A percentile compares a stretch with the other conserved stretches of the same genome.
phyloP scores from a whole-genome alignment of 2,888 invertebrate species.

The Barypeithes pellucidus region DNA sequence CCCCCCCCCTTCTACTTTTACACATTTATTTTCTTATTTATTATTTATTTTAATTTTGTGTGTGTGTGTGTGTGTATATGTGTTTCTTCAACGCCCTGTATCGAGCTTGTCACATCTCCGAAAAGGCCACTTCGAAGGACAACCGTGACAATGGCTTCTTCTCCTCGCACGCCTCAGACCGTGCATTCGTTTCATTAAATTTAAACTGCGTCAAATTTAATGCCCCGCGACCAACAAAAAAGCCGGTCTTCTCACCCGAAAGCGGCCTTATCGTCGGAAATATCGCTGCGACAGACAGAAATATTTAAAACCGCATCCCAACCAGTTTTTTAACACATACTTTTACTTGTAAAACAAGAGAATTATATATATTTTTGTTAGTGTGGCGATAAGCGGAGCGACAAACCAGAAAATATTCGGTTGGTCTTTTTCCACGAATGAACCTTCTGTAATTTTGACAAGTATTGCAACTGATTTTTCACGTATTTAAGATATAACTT shows the following conservation, averaged over 20 bases:
- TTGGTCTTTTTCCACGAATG: too few species aligned
- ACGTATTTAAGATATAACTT: too few species aligned
- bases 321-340: slow-evolving; percentile 51
- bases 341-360: slow-evolving; percentile 47
- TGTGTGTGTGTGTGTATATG: too few species aligned
- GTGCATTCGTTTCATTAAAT: slow-evolving; percentile 62
- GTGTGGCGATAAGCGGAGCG: slow-evolving; percentile 37
- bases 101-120: slow-evolving; percentile 25
- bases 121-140: slow-evolving; percentile 40
- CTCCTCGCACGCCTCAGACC: slow-evolving; percentile 34
- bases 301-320: slow-evolving; percentile 48
- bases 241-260: slow-evolving; percentile 58
- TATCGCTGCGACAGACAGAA: slow-evolving; percentile 46
- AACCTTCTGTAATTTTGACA: too few species aligned
- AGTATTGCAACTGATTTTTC: too few species aligned
- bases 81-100: slow-evolving; percentile 32
- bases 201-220: slow-evolving; percentile 65
- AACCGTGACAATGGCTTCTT: slow-evolving; percentile 56
- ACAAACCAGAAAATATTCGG: neutral
- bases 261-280: slow-evolving; percentile 57
- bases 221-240: slow-evolving; percentile 60
- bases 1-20: too few species aligned
- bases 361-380: slow-evolving; percentile 36
- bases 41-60: too few species aligned
- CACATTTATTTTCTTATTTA: too few species aligned